Evolutionary conservation across 2,797 vertebrate species (phyloP).

Genomic region (Orientallactaga sibirica): DNA sequence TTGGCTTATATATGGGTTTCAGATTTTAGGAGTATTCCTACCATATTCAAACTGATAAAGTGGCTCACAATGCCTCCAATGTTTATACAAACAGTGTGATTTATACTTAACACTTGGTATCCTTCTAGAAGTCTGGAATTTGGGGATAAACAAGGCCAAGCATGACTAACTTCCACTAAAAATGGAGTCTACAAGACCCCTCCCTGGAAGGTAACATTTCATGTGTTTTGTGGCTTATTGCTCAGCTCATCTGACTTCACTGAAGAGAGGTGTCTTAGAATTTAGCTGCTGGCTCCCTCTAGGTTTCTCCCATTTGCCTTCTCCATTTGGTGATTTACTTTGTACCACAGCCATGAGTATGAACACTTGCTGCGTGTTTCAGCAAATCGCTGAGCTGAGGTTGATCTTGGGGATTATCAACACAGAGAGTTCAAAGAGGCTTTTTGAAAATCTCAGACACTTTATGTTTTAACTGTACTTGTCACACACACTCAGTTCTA

Average conservation of each 20-base stretch:
- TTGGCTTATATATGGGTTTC: background rate
- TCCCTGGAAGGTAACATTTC: background rate
- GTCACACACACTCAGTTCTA: background rate
- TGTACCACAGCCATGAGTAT: background rate
- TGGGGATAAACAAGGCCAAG: background rate
- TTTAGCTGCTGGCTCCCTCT: background rate
- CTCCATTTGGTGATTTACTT: slow-evolving; percentile 4
- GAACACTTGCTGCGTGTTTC: background rate
- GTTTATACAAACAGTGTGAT: background rate
- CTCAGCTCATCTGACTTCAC: background rate
- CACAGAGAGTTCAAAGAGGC: background rate
- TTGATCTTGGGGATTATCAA: background rate
- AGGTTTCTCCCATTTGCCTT: background rate
- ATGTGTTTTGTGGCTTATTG: background rate
- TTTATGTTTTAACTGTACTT: background rate
- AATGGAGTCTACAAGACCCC: background rate
- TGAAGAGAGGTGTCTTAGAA: background rate
- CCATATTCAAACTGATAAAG: background rate
- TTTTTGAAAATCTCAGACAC: background rate
- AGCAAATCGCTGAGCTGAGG: background rate
- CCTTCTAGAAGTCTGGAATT: slow-evolving; percentile 29
- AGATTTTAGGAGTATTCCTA: background rate
- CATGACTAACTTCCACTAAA: background rate
- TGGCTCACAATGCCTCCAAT: background rate
- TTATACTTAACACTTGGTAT: background rate